These are phyloP conservation scores for Digitonthophagus gazella DNA, from an alignment of 2,888 invertebrate genomes.

Conservation along the genomic window DNA sequence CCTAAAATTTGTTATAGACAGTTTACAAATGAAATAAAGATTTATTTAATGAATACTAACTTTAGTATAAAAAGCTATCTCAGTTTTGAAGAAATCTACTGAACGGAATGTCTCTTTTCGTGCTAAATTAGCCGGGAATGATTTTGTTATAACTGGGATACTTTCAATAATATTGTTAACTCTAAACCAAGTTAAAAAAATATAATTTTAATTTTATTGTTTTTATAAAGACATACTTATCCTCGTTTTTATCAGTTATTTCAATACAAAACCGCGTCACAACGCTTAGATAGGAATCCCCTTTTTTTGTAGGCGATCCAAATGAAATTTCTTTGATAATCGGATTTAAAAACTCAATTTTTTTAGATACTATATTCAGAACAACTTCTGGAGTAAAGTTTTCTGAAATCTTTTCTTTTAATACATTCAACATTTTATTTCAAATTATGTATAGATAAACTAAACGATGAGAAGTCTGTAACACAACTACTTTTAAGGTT, in stretches of 20 bases:
- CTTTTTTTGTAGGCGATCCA: conserved; percentile 55
- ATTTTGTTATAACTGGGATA: conserved; percentile 62
- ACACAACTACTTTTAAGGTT: too few species aligned
- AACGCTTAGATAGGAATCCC: conserved; percentile 69
- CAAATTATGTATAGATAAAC: too few species aligned
- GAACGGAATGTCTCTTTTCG: conserved; percentile 65
- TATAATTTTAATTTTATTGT: background rate
- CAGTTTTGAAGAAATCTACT: conserved; percentile 67
- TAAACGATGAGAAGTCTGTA: too few species aligned
- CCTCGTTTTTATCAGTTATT: conserved; percentile 48
- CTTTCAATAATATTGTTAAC: conserved; percentile 16
- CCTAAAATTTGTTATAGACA: conserved; percentile 32
- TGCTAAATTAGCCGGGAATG: conserved; percentile 63
- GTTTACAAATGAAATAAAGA: conserved; percentile 4
- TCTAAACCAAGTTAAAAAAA: conserved; percentile 15
- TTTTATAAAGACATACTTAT: conserved; percentile 7
- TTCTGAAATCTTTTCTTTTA: conserved; percentile 34
- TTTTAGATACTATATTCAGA: conserved; percentile 34
- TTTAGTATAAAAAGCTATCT: conserved; percentile 64
- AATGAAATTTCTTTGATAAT: conserved; percentile 52
- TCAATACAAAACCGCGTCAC: conserved; percentile 60
- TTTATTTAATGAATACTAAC: too few species aligned
- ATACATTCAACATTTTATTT: too few species aligned
- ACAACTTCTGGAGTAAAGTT: conserved; percentile 37
- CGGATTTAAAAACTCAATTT: conserved; percentile 33